Evolutionary conservation across 2,113 vertebrate genomes (phyloP), one percentile per base, ranked within the genome.

Genomic region (Picathartes gymnocephalus): DNA sequence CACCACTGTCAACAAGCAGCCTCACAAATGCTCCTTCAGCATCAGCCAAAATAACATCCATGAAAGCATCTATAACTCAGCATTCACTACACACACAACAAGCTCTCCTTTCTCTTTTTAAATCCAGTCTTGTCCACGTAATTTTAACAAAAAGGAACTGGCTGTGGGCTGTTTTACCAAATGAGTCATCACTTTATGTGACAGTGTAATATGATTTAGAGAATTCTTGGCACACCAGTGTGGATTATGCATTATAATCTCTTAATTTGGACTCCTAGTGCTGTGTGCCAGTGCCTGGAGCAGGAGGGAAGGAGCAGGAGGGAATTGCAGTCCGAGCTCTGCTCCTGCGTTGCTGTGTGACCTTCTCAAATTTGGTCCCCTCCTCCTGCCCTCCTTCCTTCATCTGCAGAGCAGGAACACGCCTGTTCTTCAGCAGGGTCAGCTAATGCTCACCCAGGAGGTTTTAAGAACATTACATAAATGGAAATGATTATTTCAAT

Each of bases 31-130:
- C 87, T 94, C 91, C 95, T 76, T 93, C 96, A 96, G 71, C 95
- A 97, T 86, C 88, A 95, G 95, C 95, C 94, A 93, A 93, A 97
- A 93, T 88, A 95, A 96, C 91, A 90, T 83, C 94, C 96, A 95
- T 95, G 78, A 93, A 96, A 93, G 91, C 93, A 60, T 91, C 93
- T 93, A 73, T 93, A 91, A 86, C 83, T 95, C 95, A 97, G 96
- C 92, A 92, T 93, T 86, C 96, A 51, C 83, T 60, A 89, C 35
- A 88, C 89, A 93, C 39, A 70, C 95, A 96, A 96, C 95, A 95
- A 81, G 84, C n/a, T 94, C 93, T 83, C 85, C 80, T 93, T 87
- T 92, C 96, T 94, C 94, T 95, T 94, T 94, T 93, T 88, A 95
- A 92, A 93, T 68, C 96, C 83, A 86, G 81, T 20, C 58, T 78